Conservation (phyloP, 2,888 invertebrate genomes). For the Beris morrisii region DNA sequence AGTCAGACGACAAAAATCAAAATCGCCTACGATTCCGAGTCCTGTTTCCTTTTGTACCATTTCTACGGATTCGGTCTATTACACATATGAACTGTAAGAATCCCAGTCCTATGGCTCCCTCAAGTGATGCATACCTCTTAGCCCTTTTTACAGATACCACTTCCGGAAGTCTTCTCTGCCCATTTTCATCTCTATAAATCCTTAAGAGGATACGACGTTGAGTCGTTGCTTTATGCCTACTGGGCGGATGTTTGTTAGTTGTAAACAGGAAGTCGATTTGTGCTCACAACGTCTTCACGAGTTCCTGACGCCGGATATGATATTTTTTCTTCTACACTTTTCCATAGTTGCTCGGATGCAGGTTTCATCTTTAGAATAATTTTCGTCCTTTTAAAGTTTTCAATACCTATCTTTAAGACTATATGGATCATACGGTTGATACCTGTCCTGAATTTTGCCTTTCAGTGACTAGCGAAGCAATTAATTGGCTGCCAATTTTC, state of each 20-base stretch:
- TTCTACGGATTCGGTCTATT: too few relatives aligned
- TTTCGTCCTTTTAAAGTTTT: too few relatives aligned
- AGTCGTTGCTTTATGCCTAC: constrained; percentile 6
- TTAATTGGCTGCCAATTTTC: constrained; percentile 17
- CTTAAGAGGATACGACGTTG: background rate
- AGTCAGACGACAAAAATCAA: too few relatives aligned
- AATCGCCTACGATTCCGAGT: too few relatives aligned
- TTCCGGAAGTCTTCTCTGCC: constrained; percentile 1
- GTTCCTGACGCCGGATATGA: constrained; percentile 20
- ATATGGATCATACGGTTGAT: too few relatives aligned
- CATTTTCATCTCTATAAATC: background rate
- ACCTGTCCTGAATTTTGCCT: background rate
- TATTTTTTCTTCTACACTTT: background rate
- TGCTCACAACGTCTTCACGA: constrained; percentile 17
- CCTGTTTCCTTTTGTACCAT: too few relatives aligned
- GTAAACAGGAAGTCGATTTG: constrained; percentile 23
- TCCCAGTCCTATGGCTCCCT: too few relatives aligned
- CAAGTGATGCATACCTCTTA: too few relatives aligned
- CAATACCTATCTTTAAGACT: too few relatives aligned
- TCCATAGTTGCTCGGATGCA: too few relatives aligned
- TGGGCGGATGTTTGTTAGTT: constrained; percentile 12
- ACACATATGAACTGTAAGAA: too few relatives aligned
- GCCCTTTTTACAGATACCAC: background rate
- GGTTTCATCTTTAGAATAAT: too few relatives aligned
- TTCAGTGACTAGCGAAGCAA: constrained; percentile 14